Conservation (phyloP, 2,113 vertebrate species). For the Erinaceus europaeus region DNA sequence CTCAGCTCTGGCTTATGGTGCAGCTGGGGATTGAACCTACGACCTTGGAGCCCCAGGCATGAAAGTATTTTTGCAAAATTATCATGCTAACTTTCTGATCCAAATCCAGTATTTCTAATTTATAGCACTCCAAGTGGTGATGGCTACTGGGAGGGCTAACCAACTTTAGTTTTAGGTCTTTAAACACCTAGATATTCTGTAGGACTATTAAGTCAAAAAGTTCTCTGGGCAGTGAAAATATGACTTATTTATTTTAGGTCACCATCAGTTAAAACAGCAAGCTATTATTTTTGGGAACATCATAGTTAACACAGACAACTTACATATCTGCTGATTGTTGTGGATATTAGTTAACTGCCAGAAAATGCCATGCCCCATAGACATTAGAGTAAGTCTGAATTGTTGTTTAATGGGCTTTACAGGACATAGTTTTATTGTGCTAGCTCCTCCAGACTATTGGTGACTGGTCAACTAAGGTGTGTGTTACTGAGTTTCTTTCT, state of each 20-base stretch:
- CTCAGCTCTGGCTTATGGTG: too few relatives aligned
- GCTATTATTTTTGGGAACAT: constrained; percentile 42
- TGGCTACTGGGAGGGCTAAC: neutral
- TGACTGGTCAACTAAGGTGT: neutral
- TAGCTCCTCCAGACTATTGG: neutral
- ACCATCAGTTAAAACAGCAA: constrained; percentile 54
- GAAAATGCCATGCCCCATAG: constrained; percentile 36
- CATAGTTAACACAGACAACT: constrained; percentile 30
- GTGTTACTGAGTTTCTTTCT: constrained; percentile 41
- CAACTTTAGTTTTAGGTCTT: constrained; percentile 39
- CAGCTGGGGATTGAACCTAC: too few relatives aligned
- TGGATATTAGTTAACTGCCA: constrained; percentile 59
- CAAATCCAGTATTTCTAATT: constrained; percentile 22
- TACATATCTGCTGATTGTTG: constrained; percentile 52
- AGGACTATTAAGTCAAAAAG: neutral
- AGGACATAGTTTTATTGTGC: constrained; percentile 5
- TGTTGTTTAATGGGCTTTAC: constrained; percentile 47
- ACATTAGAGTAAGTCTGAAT: constrained; percentile 27
- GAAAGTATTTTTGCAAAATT: too few relatives aligned
- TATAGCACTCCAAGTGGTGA: constrained; percentile 23
- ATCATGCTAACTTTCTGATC: too few relatives aligned
- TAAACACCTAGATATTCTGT: neutral
- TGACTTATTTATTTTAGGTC: constrained; percentile 49
- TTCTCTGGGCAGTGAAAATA: neutral
- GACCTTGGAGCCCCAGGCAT: too few relatives aligned